These are phyloP conservation scores for Acanthopleura granulata DNA, from an alignment of 2,888 invertebrate species.

Conservation along the genomic window DNA sequence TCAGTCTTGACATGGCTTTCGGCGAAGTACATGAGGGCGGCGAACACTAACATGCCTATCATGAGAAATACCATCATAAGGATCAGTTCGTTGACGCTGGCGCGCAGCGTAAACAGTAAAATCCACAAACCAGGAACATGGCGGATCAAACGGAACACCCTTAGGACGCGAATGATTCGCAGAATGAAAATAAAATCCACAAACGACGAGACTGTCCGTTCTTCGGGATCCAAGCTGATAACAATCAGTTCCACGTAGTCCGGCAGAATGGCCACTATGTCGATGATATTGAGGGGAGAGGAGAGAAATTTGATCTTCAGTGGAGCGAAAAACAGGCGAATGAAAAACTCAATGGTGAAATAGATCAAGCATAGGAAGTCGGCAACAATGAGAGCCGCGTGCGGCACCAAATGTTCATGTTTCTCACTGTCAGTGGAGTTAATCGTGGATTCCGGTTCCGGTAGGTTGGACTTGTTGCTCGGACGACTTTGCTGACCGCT, in stretches of 20 bases:
- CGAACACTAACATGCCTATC: slow-evolving; percentile 66
- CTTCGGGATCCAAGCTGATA: slow-evolving; percentile 46
- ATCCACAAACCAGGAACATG: slow-evolving; percentile 66
- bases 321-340: slow-evolving; percentile 58
- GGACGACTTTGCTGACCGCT: background rate
- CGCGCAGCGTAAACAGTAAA: slow-evolving; percentile 63
- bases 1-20: slow-evolving; percentile 46
- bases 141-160: slow-evolving; percentile 61
- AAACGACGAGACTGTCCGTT: slow-evolving; percentile 46
- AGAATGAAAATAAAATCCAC: slow-evolving; percentile 62
- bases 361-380: slow-evolving; percentile 60
- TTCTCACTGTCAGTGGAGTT: slow-evolving; percentile 22
- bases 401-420: slow-evolving; percentile 36
- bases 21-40: slow-evolving; percentile 64
- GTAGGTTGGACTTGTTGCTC: background rate
- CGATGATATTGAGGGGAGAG: slow-evolving; percentile 61
- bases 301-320: slow-evolving; percentile 57
- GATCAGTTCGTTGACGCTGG: slow-evolving; percentile 65
- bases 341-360: slow-evolving; percentile 62
- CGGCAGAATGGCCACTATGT: slow-evolving; percentile 61
- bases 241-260: slow-evolving; percentile 61
- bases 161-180: slow-evolving; percentile 59
- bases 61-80: slow-evolving; percentile 64
- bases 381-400: slow-evolving; percentile 56
- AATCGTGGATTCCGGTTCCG: background rate